phyloP scores from a whole-genome alignment of 2,888 invertebrate species.

The Caenorhabditis sp. region DNA sequence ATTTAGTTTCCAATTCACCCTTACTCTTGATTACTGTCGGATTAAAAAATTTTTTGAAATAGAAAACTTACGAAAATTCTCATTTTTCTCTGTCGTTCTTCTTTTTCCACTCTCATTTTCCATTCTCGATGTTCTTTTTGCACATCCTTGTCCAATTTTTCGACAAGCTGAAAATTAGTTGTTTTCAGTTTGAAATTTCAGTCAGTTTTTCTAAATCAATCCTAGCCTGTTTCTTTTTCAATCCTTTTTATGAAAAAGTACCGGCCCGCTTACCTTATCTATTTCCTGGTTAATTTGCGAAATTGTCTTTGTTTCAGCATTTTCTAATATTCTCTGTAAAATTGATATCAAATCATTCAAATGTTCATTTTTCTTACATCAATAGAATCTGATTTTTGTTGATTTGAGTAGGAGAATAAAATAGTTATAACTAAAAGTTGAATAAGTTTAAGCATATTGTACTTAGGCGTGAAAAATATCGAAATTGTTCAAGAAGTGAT shows the following conservation, averaged over 20 bases:
- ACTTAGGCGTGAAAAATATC: neutral
- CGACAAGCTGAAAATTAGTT: constrained; percentile 17
- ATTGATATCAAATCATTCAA: no score
- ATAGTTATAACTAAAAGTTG: constrained; percentile 3
- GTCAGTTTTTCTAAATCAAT: neutral
- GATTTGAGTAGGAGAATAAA: constrained; percentile 2
- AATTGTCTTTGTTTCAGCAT: constrained; percentile 35
- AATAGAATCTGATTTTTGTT: constrained; percentile 11
- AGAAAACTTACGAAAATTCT: constrained; percentile 33
- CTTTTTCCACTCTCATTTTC: constrained; percentile 33
- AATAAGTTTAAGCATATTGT: constrained; percentile 10
- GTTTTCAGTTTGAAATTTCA: no score
- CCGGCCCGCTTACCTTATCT: constrained; percentile 14
- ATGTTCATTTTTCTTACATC: constrained; percentile 20
- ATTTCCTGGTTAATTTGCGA: constrained; percentile 38
- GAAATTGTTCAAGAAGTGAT: neutral
- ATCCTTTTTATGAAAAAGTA: neutral
- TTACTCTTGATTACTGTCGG: no score
- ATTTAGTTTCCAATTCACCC: no score
- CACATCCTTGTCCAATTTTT: constrained; percentile 27
- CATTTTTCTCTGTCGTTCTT: constrained; percentile 26
- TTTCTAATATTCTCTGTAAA: constrained; percentile 36
- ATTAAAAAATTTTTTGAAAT: neutral
- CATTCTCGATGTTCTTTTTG: constrained; percentile 33
- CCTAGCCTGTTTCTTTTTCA: no score